Evolutionary conservation across 2,797 vertebrate genomes (phyloP).

Genomic region (Brachyalestes nurse): DNA sequence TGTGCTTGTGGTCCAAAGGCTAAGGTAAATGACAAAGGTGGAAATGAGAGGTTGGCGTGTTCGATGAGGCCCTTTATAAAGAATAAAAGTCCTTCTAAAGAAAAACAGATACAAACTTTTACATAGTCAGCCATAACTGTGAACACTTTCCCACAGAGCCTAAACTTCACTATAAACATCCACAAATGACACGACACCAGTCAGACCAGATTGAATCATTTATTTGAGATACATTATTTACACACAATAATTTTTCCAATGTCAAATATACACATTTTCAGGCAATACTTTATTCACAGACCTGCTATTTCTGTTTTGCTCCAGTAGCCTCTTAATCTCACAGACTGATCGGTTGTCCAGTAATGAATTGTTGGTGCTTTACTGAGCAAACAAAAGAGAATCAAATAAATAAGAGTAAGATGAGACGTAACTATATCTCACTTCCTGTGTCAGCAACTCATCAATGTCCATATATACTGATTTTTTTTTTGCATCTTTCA

Average conservation of each 20-base stretch:
- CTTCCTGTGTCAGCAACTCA: conserved; percentile 25
- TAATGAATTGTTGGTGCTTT: conserved; percentile 49
- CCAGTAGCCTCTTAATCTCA: conserved; percentile 39
- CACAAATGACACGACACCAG: conserved; percentile 21
- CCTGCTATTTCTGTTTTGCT: conserved; percentile 38
- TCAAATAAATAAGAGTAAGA: conserved; percentile 32
- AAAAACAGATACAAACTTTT: neutral
- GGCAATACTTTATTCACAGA: conserved; percentile 58
- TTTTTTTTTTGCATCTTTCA: conserved; percentile 25
- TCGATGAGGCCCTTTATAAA: neutral
- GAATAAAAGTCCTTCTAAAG: neutral
- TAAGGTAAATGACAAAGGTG: neutral
- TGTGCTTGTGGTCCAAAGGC: neutral
- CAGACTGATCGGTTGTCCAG: conserved; percentile 54
- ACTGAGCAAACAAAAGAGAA: conserved; percentile 36
- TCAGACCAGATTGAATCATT: conserved; percentile 51
- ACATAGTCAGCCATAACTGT: neutral
- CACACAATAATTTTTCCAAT: conserved; percentile 49
- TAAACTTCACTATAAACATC: neutral
- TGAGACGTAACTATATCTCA: conserved; percentile 30
- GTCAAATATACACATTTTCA: conserved; percentile 58
- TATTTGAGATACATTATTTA: conserved; percentile 63
- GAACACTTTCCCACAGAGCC: neutral
- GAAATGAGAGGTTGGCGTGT: neutral
- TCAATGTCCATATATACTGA: neutral